These are phyloP conservation scores for Minunthozetes semirufus DNA, from an alignment of 2,888 invertebrate species.

Conservation along the genomic window DNA sequence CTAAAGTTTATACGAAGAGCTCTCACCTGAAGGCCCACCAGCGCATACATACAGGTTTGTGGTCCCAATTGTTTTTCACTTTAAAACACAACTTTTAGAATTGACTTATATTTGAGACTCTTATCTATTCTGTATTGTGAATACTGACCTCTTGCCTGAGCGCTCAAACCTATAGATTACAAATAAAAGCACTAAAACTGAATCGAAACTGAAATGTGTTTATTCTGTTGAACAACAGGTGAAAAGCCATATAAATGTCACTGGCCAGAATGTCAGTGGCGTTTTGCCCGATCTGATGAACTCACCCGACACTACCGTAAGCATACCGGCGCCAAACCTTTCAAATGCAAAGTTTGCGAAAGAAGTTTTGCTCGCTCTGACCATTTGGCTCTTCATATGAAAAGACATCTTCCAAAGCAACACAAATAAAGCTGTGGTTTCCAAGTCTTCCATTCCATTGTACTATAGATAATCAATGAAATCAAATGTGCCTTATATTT, in stretches of 20 bases:
- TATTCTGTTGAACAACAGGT: constrained; percentile 46
- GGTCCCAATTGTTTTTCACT: neutral
- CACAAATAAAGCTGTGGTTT: constrained; percentile 28
- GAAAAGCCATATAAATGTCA: constrained; percentile 58
- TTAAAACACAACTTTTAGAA: neutral
- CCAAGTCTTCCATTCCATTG: neutral
- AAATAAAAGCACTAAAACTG: neutral
- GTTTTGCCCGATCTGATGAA: constrained; percentile 56
- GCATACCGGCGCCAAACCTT: constrained; percentile 58
- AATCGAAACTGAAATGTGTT: neutral
- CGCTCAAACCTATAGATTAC: neutral
- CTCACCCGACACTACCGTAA: constrained; percentile 57
- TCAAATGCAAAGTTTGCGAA: constrained; percentile 56
- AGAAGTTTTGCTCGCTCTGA: constrained; percentile 57
- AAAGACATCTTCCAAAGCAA: constrained; percentile 66
- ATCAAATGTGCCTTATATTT: neutral
- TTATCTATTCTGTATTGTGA: neutral
- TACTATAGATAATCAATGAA: neutral
- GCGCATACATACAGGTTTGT: constrained; percentile 89
- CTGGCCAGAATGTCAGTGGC: constrained; percentile 56
- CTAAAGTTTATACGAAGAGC: constrained; percentile 95
- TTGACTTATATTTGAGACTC: constrained; percentile 1
- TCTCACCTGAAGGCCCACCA: constrained; percentile 96
- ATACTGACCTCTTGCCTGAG: neutral
- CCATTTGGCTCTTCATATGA: constrained; percentile 57